phyloP scores from a whole-genome alignment of 2,113 vertebrate genomes.

The Mesoclemmys tuberculata region DNA sequence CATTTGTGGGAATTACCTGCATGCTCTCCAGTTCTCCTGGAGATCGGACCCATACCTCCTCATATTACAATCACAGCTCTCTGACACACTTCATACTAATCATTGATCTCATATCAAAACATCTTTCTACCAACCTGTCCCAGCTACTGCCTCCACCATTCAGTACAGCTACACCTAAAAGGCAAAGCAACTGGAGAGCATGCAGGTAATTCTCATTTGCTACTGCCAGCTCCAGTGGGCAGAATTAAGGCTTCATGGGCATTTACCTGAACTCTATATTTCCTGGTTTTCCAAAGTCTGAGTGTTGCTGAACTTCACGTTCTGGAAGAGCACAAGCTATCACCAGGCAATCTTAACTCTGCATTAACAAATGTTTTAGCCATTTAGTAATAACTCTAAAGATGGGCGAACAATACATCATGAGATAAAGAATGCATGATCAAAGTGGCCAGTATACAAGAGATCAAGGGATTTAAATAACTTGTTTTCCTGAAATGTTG shows the following conservation, averaged over 20 bases:
- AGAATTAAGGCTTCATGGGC: neutral
- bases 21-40: too few relatives aligned
- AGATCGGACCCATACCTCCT: neutral
- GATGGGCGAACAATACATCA: neutral
- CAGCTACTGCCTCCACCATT: neutral
- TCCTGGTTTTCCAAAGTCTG: neutral
- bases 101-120: neutral
- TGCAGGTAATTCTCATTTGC: neutral
- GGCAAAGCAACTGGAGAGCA: neutral
- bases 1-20: neutral
- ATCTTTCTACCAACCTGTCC: neutral
- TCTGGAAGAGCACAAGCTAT: neutral
- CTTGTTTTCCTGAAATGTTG: neutral
- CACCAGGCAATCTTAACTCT: neutral
- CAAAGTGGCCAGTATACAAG: neutral
- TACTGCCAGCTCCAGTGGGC: neutral
- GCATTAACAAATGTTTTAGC: too few relatives aligned
- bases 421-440: neutral
- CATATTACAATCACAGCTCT: neutral
- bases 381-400: neutral
- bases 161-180: neutral
- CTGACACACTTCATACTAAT: neutral
- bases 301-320: neutral
- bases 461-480: neutral
- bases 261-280: neutral